phyloP scores from a whole-genome alignment of 2,113 vertebrate species.

The Podiceps cristatus region DNA sequence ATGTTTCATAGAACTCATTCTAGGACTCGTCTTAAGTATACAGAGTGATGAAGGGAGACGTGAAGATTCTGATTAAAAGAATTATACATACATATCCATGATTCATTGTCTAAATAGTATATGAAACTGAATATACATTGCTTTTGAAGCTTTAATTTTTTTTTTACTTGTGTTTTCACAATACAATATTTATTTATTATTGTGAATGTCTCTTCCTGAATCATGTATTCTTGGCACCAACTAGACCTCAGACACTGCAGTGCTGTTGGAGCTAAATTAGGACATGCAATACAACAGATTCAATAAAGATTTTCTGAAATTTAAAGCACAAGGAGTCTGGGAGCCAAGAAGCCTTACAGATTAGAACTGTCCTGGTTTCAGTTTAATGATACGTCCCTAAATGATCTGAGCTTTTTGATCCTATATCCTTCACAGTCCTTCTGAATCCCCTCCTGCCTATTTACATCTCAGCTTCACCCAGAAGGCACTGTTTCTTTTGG shows the following conservation, averaged over 20 bases:
- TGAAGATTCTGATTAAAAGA: constrained; percentile 13
- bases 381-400: not conserved
- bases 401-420: not conserved
- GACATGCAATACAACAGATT: not conserved
- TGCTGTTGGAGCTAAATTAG: not conserved
- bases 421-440: not conserved
- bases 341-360: not conserved
- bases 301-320: not conserved
- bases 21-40: not conserved
- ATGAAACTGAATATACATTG: not conserved
- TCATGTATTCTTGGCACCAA: not conserved
- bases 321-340: not conserved
- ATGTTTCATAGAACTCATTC: not conserved
- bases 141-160: not conserved
- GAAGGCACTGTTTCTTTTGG: not conserved
- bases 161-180: not conserved
- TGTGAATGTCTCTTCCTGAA: not conserved
- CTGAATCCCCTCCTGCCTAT: not conserved
- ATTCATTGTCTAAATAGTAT: constrained; percentile 21
- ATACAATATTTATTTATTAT: not conserved
- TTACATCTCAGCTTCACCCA: not conserved
- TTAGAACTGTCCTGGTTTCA: not conserved
- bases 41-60: not conserved
- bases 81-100: not conserved
- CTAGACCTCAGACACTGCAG: not conserved